Conservation (phyloP, 1,140 invertebrate genomes). For the Charaxes varanes region DNA sequence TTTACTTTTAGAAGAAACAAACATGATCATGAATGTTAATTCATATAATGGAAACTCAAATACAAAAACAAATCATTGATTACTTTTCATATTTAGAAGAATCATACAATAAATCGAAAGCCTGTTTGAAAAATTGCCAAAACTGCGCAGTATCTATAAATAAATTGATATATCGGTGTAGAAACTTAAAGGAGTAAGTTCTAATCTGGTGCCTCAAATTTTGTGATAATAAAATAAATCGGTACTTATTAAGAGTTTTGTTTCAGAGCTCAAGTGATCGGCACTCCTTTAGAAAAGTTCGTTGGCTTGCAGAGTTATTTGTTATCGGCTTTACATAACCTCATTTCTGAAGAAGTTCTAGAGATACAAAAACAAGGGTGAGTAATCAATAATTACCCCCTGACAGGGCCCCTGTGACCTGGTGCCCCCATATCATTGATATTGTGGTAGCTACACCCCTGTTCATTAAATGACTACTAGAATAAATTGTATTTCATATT, state of each 20-base stretch:
- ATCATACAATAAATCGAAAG: conserved; percentile 53
- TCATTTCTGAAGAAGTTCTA: conserved; percentile 40
- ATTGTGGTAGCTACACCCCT: too few relatives aligned
- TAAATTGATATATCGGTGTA: conserved; percentile 59
- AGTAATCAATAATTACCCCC: conserved; percentile 20
- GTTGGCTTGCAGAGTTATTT: conserved; percentile 42
- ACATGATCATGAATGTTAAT: conserved; percentile 11
- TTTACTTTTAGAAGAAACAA: neutral
- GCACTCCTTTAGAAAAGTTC: conserved; percentile 54
- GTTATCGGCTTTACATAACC: conserved; percentile 41
- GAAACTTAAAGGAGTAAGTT: conserved; percentile 59
- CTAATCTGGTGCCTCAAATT: conserved; percentile 13
- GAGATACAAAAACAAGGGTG: conserved; percentile 46
- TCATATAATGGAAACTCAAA: conserved; percentile 57
- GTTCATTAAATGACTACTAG: too few relatives aligned
- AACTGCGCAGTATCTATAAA: conserved; percentile 64
- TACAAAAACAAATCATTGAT: conserved; percentile 64
- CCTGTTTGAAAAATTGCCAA: conserved; percentile 66
- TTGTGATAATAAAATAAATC: conserved; percentile 8
- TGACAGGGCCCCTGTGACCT: too few relatives aligned
- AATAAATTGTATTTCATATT: too few relatives aligned
- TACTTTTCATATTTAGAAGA: conserved; percentile 65
- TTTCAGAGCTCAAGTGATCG: conserved; percentile 43
- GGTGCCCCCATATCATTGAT: too few relatives aligned
- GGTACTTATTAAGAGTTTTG: conserved; percentile 5